Base-by-base conservation (phyloP, 2,888 invertebrate genomes). In the Spodoptera picta region DNA sequence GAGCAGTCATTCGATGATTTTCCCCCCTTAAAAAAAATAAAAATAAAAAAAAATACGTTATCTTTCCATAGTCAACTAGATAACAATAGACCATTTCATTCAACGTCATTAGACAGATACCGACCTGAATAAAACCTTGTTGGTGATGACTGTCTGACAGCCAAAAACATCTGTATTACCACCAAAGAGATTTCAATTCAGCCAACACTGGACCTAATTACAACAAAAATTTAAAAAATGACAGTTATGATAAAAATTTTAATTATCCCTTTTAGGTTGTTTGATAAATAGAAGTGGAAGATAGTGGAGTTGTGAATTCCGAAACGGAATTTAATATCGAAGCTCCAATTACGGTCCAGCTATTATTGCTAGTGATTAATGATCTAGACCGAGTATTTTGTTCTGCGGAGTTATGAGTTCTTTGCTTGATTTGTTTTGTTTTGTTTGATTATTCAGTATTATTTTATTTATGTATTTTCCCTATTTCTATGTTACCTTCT, bases 281-380 rank as follows among this genome's bases (percentile, higher is more conserved):
- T 75, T 59, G 51, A 52, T 41, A 49, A 59, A 59, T 46, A 24
- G 59, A 48, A 27, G 44, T 36, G 50, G 19, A 44, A 31, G 24
- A 47, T n/a, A n/a, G 43, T 31, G 24, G 19, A 46, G 42, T 60
- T 64, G 49, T 59, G 60, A 65, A 65, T 69, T 56, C 56, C 46
- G 9, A 49, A 63, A 60, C 10, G 57, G 77, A 56, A 77, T 63
- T 75, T 68, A 68, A 70, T 71, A 66, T 74, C 47, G 48, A 77
- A 64, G 45, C 62, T 64, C 65, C 59, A 71, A 71, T 76, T 59
- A 70, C 27, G 42, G 48, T 12, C 48, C 23, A 46, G 60, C n/a
- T 47, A 55, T 63, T 64, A 59, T 55, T 52, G 52, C 41, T 24
- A 50, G 49, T 76, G 73, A 74, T 74, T 68, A 73, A 73, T 74